Evolutionary conservation across 2,797 vertebrate species (phyloP), one percentile per base, ranked within the genome.

Genomic region (Basileuterus tristriatus): DNA sequence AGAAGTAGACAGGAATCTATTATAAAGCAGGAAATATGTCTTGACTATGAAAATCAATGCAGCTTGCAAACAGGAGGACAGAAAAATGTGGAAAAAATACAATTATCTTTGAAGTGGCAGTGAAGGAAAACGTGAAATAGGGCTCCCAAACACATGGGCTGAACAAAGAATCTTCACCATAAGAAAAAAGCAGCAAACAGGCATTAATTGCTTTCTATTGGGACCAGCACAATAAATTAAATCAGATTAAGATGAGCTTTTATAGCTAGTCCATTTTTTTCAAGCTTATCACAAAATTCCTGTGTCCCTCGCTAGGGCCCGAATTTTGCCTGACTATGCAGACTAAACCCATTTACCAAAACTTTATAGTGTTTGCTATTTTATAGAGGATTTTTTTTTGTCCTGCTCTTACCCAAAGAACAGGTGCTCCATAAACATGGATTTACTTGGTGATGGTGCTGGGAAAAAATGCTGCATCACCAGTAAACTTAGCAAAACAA

Each of bases 21-120:
- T 90, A 55, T 58, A 87, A 95, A 91, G 83, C 18, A 72, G 69
- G 88, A 94, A 97, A 96, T 94, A 95, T 29, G 32, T 32, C 65
- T 86, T 63, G 75, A 84, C 91, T 90, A 90, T 94, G 82, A 97
- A 97, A 97, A 97, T 96, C 95, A 96, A 95, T 97, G 89, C 36
- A 84, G 53, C 19, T 67, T 37, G 83, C 53, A 90, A 90, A 94
- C 67, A 74, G 77, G 83, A 58, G 32, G 37, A 90, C 64, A 90
- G 64, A 88, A 90, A 58, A 77, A 52, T n/a, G 16, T 63, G 43
- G 27, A 71, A 64, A 59, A 93, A 79, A 93, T 55, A 9, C 32
- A 95, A 72, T 82, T 47, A 72, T 46, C 50, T 89, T 72, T 80
- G 90, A 94, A 94, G n/a, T 41, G 10, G 6, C 65, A 90, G 53